A percentile compares a stretch with the other conserved stretches of the same genome.
Evolutionary conservation across 2,113 vertebrate species (phyloP).

Genomic region (Equus quagga): DNA sequence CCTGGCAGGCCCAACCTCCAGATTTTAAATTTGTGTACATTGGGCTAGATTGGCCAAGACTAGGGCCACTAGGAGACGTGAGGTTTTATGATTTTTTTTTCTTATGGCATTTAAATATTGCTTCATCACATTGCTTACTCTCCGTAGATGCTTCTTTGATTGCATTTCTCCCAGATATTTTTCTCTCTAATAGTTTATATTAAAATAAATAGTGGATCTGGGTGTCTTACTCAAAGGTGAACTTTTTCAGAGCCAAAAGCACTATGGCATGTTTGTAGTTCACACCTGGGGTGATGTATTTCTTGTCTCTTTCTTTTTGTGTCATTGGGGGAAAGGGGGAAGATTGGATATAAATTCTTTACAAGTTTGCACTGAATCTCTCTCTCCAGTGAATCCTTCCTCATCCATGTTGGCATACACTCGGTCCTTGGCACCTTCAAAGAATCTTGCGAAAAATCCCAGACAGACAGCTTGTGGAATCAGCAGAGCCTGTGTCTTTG

Average conservation of each 20-base stretch:
- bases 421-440: background rate
- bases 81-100: background rate
- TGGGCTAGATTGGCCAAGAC: background rate
- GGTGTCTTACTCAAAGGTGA: background rate
- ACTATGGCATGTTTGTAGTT: background rate
- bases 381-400: background rate
- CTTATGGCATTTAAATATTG: slow-evolving; percentile 39
- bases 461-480: background rate
- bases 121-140: slow-evolving; percentile 1
- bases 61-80: background rate
- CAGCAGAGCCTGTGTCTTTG: background rate
- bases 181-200: slow-evolving; percentile 44
- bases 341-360: background rate
- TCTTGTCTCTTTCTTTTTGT: background rate
- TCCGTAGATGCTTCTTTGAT: slow-evolving; percentile 2
- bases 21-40: background rate
- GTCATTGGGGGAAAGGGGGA: background rate
- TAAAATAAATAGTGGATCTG: slow-evolving; percentile 39
- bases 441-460: background rate
- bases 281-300: background rate
- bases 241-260: background rate
- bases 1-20: background rate
- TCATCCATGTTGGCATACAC: background rate
- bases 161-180: background rate
- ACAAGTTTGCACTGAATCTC: background rate